A percentile compares a stretch with the other conserved stretches of the same genome.
These are phyloP conservation scores for Scatophagus argus DNA, from an alignment of 2,113 vertebrate species.

Conservation along the genomic window DNA sequence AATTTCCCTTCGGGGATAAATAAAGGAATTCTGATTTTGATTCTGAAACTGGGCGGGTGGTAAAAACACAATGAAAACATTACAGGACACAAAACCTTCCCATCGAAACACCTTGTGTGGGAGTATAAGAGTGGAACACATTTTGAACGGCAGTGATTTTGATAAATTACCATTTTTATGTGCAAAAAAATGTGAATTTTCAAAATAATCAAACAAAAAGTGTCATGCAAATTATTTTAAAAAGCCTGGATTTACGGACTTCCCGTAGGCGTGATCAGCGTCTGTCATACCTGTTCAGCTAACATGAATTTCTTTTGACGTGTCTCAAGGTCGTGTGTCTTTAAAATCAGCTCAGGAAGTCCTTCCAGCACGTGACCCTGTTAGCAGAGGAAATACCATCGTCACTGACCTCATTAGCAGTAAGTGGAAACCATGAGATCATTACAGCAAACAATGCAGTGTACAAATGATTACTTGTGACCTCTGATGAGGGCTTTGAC, in stretches of 20 bases:
- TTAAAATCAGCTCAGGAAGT: slow-evolving; percentile 54
- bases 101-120: not conserved
- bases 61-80: not conserved
- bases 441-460: slow-evolving; percentile 5
- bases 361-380: slow-evolving; percentile 28
- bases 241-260: not conserved
- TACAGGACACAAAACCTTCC: not conserved
- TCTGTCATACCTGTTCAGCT: not conserved
- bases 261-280: not conserved
- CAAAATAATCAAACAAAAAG: not conserved
- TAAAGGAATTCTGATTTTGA: too few species aligned
- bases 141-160: not conserved
- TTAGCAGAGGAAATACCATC: slow-evolving; percentile 59
- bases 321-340: slow-evolving; percentile 43
- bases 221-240: not conserved
- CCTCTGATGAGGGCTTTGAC: not conserved
- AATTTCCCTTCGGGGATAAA: too few species aligned
- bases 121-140: not conserved
- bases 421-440: slow-evolving; percentile 59
- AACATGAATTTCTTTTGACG: slow-evolving; percentile 22
- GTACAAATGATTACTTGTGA: not conserved
- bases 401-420: slow-evolving; percentile 64
- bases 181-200: not conserved
- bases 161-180: not conserved
- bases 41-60: not conserved